These are phyloP conservation scores for Malacoctenus gilli DNA, from an alignment of 2,797 vertebrate genomes.

Conservation along the genomic window DNA sequence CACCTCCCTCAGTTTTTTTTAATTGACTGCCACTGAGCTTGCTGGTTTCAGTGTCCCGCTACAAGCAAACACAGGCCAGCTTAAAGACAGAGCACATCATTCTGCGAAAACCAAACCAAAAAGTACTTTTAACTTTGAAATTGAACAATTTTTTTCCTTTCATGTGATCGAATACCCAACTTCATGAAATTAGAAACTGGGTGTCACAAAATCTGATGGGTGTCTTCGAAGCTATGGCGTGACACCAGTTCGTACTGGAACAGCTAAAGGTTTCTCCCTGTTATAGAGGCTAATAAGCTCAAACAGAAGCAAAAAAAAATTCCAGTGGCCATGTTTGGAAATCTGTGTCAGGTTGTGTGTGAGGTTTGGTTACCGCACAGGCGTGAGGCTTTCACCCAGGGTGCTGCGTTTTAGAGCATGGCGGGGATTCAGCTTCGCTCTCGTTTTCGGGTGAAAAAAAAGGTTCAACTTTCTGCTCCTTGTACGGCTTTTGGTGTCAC, in stretches of 20 bases:
- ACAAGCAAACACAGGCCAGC: no score
- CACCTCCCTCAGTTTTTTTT: no score
- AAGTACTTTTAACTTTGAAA: no score
- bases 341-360: constrained; percentile 13
- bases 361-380: constrained; percentile 1
- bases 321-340: constrained; percentile 17
- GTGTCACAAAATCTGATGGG: not conserved
- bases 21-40: no score
- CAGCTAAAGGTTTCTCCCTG: constrained; percentile 3
- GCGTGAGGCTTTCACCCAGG: constrained; percentile 5
- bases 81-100: no score
- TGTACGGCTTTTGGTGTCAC: constrained; percentile 38
- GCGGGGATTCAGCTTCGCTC: constrained; percentile 3
- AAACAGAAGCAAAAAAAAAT: not conserved
- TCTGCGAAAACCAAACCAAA: no score
- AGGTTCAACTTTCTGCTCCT: constrained; percentile 28
- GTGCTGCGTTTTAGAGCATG: constrained; percentile 18
- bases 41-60: no score
- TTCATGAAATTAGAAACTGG: not conserved
- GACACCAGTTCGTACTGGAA: constrained; percentile 2
- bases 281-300: constrained; percentile 9
- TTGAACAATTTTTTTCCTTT: no score
- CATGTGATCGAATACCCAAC: no score
- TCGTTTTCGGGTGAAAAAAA: constrained; percentile 8
- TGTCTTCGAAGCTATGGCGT: not conserved